These are phyloP conservation scores for Adoxophyes honmai DNA, from an alignment of 1,140 invertebrate genomes.

Conservation along the genomic window DNA sequence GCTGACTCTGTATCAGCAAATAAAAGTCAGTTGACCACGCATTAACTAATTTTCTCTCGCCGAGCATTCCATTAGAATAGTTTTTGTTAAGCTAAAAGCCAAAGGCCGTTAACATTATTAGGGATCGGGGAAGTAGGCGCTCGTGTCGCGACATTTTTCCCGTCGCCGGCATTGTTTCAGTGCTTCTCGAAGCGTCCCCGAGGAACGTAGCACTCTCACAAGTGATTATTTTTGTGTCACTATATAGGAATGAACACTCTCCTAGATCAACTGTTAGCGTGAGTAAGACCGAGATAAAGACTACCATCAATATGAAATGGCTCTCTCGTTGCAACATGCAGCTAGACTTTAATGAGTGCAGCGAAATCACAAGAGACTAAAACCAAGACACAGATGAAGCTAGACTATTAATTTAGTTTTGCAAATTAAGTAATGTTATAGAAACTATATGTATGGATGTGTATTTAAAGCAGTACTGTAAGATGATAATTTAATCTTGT, in stretches of 20 bases:
- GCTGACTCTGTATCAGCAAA: not conserved
- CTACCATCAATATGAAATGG: not conserved
- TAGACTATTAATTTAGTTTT: no score
- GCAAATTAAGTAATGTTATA: no score
- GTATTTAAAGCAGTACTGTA: no score
- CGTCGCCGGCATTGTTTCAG: conserved; percentile 20
- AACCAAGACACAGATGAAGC: no score
- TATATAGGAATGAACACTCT: conserved; percentile 32
- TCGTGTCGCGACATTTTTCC: not conserved
- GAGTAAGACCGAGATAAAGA: conserved; percentile 9
- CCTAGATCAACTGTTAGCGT: conserved; percentile 16
- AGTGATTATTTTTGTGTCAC: conserved; percentile 48
- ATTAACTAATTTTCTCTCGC: not conserved
- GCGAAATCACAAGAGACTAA: no score
- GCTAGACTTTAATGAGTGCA: not conserved
- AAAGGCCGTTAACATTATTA: conserved; percentile 11
- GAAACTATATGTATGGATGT: no score
- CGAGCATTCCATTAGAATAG: conserved; percentile 17
- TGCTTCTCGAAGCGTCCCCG: conserved; percentile 13
- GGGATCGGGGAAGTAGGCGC: conserved; percentile 5
- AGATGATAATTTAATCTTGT: no score
- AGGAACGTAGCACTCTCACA: conserved; percentile 24
- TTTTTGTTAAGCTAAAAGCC: conserved; percentile 15
- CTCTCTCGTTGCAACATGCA: not conserved
- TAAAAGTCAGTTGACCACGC: not conserved